A percentile compares a stretch with the other conserved stretches of the same genome.
Evolutionary conservation across 2,888 invertebrate genomes (phyloP).

Genomic region (Arctia plantaginis): DNA sequence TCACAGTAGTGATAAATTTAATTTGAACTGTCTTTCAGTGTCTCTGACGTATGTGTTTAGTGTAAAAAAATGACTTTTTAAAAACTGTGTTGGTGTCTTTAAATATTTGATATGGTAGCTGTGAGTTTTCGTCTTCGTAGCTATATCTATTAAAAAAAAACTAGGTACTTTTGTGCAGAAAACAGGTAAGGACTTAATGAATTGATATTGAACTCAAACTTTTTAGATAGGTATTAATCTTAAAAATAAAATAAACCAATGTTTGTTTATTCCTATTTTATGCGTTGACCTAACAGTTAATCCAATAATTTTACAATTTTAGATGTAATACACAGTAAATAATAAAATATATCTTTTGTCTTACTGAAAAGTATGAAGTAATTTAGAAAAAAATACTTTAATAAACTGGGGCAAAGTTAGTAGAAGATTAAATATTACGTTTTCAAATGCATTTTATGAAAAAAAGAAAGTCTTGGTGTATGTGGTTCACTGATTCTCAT

Average conservation of each 20-base stretch:
- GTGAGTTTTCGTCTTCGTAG: slow-evolving; percentile 2
- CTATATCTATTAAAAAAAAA: neutral
- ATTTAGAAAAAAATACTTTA: too few species aligned
- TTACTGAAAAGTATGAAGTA: too few species aligned
- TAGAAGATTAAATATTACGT: too few species aligned
- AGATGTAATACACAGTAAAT: neutral
- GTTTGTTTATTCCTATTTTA: neutral
- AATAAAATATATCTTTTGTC: too few species aligned
- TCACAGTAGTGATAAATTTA: neutral
- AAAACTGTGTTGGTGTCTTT: slow-evolving; percentile 17
- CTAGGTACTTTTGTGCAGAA: neutral
- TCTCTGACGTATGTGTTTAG: neutral
- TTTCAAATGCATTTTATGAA: too few species aligned
- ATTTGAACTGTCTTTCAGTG: neutral
- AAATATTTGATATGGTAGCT: slow-evolving; percentile 9
- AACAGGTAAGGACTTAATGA: neutral
- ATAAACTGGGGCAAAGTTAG: too few species aligned
- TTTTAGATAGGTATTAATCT: neutral
- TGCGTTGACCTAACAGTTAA: neutral
- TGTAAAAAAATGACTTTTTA: slow-evolving; percentile 16
- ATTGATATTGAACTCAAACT: neutral
- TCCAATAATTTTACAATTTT: neutral
- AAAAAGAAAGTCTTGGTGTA: too few species aligned
- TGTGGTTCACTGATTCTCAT: too few species aligned
- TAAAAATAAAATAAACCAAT: neutral